phyloP scores from a whole-genome alignment of 2,113 vertebrate genomes.

The Verasper variegatus region DNA sequence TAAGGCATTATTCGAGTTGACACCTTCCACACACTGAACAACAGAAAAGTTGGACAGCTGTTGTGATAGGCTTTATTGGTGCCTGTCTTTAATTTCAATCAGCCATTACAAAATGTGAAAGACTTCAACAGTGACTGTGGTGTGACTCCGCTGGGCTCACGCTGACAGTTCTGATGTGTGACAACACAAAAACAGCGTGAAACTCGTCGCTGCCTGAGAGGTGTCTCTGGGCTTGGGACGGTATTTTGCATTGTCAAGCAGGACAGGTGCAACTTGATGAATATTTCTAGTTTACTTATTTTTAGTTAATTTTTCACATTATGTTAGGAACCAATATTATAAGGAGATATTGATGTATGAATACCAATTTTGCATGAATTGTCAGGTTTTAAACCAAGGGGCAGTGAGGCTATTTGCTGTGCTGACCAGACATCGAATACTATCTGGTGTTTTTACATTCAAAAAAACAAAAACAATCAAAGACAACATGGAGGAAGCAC shows the following conservation, averaged over 20 bases:
- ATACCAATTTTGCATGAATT: too few relatives aligned
- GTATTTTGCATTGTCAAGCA: conserved; percentile 20
- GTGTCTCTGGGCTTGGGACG: conserved; percentile 2
- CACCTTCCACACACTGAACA: not conserved
- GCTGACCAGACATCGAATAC: not conserved
- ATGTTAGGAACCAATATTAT: too few relatives aligned
- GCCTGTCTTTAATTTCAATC: conserved; percentile 16
- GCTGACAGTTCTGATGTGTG: conserved; percentile 23
- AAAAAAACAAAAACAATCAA: conserved; percentile 3
- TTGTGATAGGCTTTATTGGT: not conserved
- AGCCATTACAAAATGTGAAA: conserved; percentile 22
- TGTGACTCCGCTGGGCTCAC: conserved; percentile 8
- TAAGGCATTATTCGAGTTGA: conserved; percentile 10
- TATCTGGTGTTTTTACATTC: conserved; percentile 9
- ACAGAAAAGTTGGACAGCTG: conserved; percentile 2
- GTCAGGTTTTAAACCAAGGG: too few relatives aligned
- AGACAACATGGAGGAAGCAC: not conserved
- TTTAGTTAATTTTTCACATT: too few relatives aligned
- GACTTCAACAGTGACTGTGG: conserved; percentile 10
- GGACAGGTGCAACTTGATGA: conserved; percentile 34
- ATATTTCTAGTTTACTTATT: not conserved
- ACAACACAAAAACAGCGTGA: conserved; percentile 22
- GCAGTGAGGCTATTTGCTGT: not conserved
- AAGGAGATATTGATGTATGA: too few relatives aligned
- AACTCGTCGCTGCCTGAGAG: conserved; percentile 18